Conservation (phyloP, 2,797 vertebrate species). For the Coranthus polyacanthus region DNA sequence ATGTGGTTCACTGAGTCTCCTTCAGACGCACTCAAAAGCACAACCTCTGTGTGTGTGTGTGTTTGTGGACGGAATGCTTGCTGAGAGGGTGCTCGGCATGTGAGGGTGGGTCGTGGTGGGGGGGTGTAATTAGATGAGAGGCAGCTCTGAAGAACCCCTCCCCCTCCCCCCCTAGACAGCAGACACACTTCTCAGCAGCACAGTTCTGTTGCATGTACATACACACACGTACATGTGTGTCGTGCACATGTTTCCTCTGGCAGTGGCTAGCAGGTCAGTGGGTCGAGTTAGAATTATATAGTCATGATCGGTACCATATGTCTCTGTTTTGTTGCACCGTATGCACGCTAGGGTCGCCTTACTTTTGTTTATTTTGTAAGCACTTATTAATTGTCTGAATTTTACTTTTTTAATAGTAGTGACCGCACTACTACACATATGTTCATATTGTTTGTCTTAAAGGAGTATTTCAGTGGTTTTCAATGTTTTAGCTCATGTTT, state of each 20-base stretch:
- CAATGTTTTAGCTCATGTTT: no score
- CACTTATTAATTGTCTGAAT: not conserved
- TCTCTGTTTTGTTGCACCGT: slow-evolving; percentile 36
- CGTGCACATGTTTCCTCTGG: slow-evolving; percentile 52
- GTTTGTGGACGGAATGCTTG: slow-evolving; percentile 30
- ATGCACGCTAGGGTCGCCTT: slow-evolving; percentile 1
- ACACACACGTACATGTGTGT: slow-evolving; percentile 26
- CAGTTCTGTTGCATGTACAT: slow-evolving; percentile 31
- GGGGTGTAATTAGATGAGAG: slow-evolving; percentile 73
- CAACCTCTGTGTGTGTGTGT: slow-evolving; percentile 17
- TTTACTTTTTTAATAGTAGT: no score
- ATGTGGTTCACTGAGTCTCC: slow-evolving; percentile 8
- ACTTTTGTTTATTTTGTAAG: not conserved
- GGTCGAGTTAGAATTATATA: slow-evolving; percentile 72
- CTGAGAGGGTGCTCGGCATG: slow-evolving; percentile 26
- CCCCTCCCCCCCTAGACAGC: slow-evolving; percentile 60
- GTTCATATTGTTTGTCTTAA: no score
- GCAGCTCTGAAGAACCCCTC: slow-evolving; percentile 59
- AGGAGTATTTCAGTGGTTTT: not conserved
- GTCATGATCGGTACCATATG: slow-evolving; percentile 81
- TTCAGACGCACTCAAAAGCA: slow-evolving; percentile 33
- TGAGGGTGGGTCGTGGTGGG: slow-evolving; percentile 7
- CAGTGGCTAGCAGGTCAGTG: slow-evolving; percentile 69
- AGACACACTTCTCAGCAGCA: slow-evolving; percentile 65
- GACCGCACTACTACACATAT: no score